Conservation (phyloP, 2,888 invertebrate species). For the Kryphioiulus occultus region DNA sequence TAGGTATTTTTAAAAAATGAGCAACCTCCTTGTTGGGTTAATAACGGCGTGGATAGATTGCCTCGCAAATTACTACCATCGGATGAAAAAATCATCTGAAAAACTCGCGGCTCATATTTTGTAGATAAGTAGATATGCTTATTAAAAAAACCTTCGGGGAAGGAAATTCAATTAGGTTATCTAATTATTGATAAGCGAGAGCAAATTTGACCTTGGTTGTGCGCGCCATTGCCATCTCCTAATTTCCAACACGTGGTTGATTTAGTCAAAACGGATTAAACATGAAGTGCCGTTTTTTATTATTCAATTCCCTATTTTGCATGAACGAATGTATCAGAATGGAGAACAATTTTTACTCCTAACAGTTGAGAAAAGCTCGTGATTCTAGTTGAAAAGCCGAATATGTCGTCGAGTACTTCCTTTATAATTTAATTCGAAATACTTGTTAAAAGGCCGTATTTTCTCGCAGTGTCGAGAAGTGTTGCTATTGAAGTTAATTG, state of each 20-base stretch:
- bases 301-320: neutral
- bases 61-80: neutral
- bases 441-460: constrained; percentile 14
- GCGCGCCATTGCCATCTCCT: neutral
- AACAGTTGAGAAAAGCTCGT: neutral
- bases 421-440: neutral
- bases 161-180: constrained; percentile 6
- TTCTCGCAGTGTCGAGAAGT: neutral
- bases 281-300: neutral
- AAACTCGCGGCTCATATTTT: neutral
- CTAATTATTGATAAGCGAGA: neutral
- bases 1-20: neutral
- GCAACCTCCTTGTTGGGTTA: neutral
- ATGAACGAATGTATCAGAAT: neutral
- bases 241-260: constrained; percentile 23
- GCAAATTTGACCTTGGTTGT: neutral
- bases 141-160: neutral
- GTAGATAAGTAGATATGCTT: no score
- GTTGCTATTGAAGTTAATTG: constrained; percentile 4
- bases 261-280: neutral
- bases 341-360: no score
- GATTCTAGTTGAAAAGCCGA: neutral
- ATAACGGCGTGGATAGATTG: neutral
- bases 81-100: neutral
- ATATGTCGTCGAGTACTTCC: neutral